Conservation (phyloP, 2,113 vertebrate genomes). For the Paedocypris sp. region DNA sequence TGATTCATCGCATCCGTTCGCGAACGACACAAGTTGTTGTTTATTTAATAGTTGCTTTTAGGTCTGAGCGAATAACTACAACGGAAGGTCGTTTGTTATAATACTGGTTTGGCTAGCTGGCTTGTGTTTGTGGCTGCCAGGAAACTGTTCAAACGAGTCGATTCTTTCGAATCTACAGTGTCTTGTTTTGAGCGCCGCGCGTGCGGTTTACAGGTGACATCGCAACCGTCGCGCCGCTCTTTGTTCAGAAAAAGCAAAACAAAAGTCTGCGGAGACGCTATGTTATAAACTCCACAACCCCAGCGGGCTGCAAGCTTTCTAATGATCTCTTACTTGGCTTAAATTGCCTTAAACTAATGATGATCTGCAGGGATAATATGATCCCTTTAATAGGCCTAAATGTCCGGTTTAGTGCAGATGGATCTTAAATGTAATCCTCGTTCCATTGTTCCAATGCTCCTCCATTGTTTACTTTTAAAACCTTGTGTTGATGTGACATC, state of each 20-base stretch:
- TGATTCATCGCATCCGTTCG: no score
- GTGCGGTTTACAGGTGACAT: slow-evolving; percentile 8
- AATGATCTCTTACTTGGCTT: background rate
- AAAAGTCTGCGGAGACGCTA: background rate
- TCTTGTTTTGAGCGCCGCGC: background rate
- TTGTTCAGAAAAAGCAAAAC: slow-evolving; percentile 16
- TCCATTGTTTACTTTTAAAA: slow-evolving; percentile 29
- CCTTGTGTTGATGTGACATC: slow-evolving; percentile 35
- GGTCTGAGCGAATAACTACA: no score
- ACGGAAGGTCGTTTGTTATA: no score
- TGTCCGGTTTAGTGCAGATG: slow-evolving; percentile 17
- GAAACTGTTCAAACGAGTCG: background rate
- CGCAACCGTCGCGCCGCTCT: slow-evolving; percentile 4
- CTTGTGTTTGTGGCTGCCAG: no score
- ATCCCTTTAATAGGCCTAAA: slow-evolving; percentile 9
- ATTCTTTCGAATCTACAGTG: background rate
- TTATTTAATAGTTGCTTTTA: no score
- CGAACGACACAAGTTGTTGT: no score
- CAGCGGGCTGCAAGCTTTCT: background rate
- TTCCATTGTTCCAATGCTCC: slow-evolving; percentile 5
- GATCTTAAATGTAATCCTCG: slow-evolving; percentile 9
- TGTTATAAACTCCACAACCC: background rate
- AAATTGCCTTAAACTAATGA: background rate
- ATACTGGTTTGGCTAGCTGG: no score
- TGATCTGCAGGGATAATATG: background rate